A percentile compares a stretch with the other conserved stretches of the same genome.
Evolutionary conservation across 2,797 vertebrate species (phyloP).

Genomic region (Girardinus metallicus): DNA sequence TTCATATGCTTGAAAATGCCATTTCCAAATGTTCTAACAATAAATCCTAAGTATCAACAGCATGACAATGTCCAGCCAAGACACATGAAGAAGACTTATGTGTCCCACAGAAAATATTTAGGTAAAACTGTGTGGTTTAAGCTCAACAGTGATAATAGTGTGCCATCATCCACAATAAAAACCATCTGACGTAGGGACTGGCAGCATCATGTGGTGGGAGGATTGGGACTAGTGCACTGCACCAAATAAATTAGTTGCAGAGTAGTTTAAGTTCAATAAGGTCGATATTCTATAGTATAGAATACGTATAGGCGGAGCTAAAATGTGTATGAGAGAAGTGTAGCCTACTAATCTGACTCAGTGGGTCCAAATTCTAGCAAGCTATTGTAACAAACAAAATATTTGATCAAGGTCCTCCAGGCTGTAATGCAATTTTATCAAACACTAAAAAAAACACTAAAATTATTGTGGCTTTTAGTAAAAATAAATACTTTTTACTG

Average conservation of each 20-base stretch:
- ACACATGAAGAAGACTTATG: not conserved
- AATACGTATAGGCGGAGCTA: not conserved
- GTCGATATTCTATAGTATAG: not conserved
- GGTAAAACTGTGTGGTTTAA: not conserved
- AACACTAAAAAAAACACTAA: not conserved
- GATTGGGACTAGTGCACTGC: not conserved
- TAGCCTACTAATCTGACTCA: not conserved
- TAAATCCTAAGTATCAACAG: not conserved
- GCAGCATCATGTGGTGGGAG: not conserved
- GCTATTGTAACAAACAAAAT: not conserved
- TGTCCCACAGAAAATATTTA: not conserved
- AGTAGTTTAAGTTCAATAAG: not conserved
- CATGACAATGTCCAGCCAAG: not conserved
- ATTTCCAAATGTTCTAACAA: not conserved
- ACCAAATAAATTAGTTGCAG: not conserved
- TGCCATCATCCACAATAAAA: not conserved
- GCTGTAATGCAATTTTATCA: not conserved
- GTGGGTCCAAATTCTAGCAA: not conserved
- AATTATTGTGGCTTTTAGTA: not conserved
- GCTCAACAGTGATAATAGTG: not conserved
- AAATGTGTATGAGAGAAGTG: not conserved
- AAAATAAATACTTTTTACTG: not conserved
- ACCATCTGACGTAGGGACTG: not conserved
- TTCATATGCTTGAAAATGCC: not conserved
- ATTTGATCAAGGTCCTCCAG: not conserved